Conservation (phyloP, 2,797 vertebrate species). For the Lycodopsis pacificus region DNA sequence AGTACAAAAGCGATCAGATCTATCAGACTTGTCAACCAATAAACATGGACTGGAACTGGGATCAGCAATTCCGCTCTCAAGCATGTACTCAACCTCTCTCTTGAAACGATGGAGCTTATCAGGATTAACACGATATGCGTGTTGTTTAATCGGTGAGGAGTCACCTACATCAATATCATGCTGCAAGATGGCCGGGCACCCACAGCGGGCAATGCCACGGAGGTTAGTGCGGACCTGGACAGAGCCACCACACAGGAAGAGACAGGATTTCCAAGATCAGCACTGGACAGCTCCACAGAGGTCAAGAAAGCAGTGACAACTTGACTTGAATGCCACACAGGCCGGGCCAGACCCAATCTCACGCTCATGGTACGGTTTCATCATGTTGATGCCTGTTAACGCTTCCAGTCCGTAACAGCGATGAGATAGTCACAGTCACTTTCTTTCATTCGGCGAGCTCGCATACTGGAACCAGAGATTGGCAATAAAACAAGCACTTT, state of each 20-base stretch:
- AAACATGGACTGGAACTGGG: background rate
- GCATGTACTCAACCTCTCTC: background rate
- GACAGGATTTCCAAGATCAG: background rate
- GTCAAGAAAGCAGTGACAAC: background rate
- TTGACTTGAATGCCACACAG: too few species aligned
- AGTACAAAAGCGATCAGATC: background rate
- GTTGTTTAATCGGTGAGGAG: background rate
- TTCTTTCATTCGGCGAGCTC: background rate
- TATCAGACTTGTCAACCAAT: background rate
- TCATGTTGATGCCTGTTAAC: too few species aligned
- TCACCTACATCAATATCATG: background rate
- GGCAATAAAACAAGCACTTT: background rate
- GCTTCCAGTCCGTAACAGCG: too few species aligned
- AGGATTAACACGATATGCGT: background rate
- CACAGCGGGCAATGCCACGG: too few species aligned
- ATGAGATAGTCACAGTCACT: too few species aligned
- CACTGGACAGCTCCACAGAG: background rate
- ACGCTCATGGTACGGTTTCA: background rate
- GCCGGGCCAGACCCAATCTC: too few species aligned
- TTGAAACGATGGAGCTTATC: background rate
- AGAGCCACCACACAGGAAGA: too few species aligned
- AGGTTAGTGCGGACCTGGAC: too few species aligned
- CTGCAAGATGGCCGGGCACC: background rate
- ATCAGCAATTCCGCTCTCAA: background rate
- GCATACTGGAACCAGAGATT: background rate